Conservation (phyloP, 2,113 vertebrate species). For the Zapornia atra region DNA sequence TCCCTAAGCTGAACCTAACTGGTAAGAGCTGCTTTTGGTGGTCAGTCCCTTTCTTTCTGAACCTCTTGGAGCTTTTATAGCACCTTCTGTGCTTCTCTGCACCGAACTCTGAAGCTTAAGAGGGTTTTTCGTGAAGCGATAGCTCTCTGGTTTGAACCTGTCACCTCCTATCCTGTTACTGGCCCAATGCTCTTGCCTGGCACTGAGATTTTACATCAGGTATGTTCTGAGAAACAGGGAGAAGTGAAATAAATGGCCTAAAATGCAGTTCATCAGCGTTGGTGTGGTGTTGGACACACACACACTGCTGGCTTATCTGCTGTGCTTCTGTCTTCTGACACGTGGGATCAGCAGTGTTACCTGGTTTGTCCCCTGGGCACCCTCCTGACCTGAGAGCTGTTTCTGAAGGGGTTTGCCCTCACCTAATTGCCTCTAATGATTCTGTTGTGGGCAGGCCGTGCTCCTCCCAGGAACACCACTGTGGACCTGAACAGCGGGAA, state of each 20-base stretch:
- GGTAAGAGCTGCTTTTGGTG: slow-evolving; percentile 69
- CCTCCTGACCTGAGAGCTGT: neutral
- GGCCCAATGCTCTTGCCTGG: neutral
- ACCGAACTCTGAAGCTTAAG: neutral
- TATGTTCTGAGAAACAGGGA: neutral
- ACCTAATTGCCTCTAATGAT: neutral
- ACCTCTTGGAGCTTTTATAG: neutral
- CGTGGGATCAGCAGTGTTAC: neutral
- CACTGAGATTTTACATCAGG: neutral
- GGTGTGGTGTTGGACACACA: neutral
- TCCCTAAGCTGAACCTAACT: slow-evolving; percentile 95
- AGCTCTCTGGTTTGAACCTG: neutral
- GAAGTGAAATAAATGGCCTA: neutral
- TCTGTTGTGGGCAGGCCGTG: slow-evolving; percentile 81
- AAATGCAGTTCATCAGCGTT: fast-evolving
- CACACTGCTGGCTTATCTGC: neutral
- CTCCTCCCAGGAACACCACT: slow-evolving; percentile 91
- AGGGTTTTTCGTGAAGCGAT: neutral
- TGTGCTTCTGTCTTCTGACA: neutral
- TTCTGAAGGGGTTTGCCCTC: neutral
- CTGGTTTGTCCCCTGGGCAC: neutral
- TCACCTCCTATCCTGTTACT: neutral
- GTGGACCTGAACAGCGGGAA: slow-evolving; percentile 97
- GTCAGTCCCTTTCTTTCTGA: neutral
- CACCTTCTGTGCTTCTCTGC: neutral